These are phyloP conservation scores for Melieria picta DNA, from an alignment of 2,888 invertebrate species.

Conservation along the genomic window DNA sequence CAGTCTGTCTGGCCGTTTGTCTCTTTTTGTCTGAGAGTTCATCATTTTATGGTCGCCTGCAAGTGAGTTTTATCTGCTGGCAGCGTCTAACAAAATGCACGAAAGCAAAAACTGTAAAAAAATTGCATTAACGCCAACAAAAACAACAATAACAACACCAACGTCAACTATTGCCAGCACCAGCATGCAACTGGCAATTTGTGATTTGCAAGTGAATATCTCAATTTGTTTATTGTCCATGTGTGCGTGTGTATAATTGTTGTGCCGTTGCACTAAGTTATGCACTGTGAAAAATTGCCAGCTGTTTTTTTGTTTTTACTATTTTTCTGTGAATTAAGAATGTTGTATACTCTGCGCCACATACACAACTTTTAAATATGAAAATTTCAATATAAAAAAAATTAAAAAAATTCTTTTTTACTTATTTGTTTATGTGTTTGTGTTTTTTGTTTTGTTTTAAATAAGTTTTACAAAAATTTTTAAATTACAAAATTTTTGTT, in stretches of 20 bases:
- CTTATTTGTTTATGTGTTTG: too few relatives aligned
- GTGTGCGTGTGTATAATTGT: conserved; percentile 14
- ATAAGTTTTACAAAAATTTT: too few relatives aligned
- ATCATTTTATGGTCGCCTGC: conserved; percentile 15
- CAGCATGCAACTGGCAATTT: conserved; percentile 21
- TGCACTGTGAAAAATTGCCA: too few relatives aligned
- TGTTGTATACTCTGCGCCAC: too few relatives aligned
- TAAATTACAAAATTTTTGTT: too few relatives aligned
- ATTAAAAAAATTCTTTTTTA: too few relatives aligned
- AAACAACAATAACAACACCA: conserved; percentile 18
- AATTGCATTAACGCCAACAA: neutral
- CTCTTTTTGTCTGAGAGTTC: conserved; percentile 15
- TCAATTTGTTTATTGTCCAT: conserved; percentile 34
- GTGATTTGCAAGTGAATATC: conserved; percentile 31
- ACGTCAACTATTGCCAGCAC: neutral
- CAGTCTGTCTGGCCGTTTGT: neutral
- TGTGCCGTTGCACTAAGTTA: too few relatives aligned
- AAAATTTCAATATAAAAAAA: too few relatives aligned
- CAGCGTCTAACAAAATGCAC: conserved; percentile 8
- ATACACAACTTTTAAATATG: too few relatives aligned
- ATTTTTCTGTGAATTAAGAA: too few relatives aligned
- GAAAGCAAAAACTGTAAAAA: conserved; percentile 9
- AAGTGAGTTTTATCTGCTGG: conserved; percentile 3
- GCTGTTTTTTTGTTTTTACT: too few relatives aligned
- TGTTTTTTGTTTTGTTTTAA: too few relatives aligned